phyloP scores from a whole-genome alignment of 1,140 invertebrate species.

The Dryas iulia region DNA sequence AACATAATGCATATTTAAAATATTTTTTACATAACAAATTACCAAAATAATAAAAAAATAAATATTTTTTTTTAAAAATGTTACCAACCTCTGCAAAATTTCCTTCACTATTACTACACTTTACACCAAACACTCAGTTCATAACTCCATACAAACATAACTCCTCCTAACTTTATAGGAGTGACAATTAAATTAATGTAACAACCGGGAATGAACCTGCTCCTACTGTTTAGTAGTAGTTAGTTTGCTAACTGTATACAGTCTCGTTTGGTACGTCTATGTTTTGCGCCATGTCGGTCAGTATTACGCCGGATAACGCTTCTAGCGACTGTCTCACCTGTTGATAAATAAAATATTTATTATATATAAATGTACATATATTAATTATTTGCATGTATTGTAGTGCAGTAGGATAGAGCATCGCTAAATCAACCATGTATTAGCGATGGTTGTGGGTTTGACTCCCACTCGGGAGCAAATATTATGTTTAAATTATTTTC shows the following conservation, averaged over 20 bases:
- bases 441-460: too few relatives aligned
- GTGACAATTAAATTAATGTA: neutral
- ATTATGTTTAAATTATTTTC: neutral
- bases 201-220: neutral
- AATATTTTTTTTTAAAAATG: neutral
- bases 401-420: too few relatives aligned
- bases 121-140: neutral
- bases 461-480: neutral
- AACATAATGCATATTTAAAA: too few relatives aligned
- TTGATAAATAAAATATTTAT: constrained; percentile 6
- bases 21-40: neutral
- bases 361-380: too few relatives aligned
- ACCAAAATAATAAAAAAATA: neutral
- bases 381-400: too few relatives aligned
- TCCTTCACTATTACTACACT: neutral
- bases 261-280: constrained; percentile 62
- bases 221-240: neutral
- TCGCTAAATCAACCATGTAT: too few relatives aligned
- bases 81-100: neutral
- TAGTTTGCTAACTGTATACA: constrained; percentile 62
- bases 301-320: constrained; percentile 81
- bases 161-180: neutral
- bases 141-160: neutral
- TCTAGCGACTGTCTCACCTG: constrained; percentile 84
- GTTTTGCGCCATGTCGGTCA: constrained; percentile 65